A percentile compares a stretch with the other conserved stretches of the same genome.
These are phyloP conservation scores for Lepidocyrtinus sp. DNA, from an alignment of 2,888 invertebrate species.

Conservation along the genomic window DNA sequence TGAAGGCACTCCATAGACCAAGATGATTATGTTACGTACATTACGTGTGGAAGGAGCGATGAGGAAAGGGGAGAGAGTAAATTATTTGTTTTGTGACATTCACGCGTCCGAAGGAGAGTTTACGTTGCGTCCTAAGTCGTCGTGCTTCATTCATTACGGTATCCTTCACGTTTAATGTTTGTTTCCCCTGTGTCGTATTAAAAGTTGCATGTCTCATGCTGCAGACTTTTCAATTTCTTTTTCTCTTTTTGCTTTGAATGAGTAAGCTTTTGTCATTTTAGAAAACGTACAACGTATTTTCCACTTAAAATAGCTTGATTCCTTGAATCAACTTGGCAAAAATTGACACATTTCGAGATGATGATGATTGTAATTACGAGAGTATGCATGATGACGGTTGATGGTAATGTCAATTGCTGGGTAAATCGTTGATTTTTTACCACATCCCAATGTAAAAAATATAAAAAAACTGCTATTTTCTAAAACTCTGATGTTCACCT, in stretches of 20 bases:
- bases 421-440: neutral
- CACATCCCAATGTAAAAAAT: neutral
- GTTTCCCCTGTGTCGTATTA: slow-evolving; percentile 5
- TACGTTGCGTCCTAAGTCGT: neutral
- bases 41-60: no score
- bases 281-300: slow-evolving; percentile 22
- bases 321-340: slow-evolving; percentile 32
- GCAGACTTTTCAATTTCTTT: neutral
- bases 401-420: neutral
- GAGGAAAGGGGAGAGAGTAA: slow-evolving; percentile 52
- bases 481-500: neutral
- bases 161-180: slow-evolving; percentile 4
- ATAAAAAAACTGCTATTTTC: neutral
- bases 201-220: slow-evolving; percentile 9
- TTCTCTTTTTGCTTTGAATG: neutral
- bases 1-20: neutral
- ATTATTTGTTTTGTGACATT: slow-evolving; percentile 53
- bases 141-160: slow-evolving; percentile 47
- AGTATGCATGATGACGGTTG: neutral
- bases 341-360: slow-evolving; percentile 18
- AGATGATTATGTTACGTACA: no score
- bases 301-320: slow-evolving; percentile 43
- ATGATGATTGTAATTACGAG: neutral
- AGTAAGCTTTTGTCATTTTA: slow-evolving; percentile 18
- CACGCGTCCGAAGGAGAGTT: slow-evolving; percentile 31